These are phyloP conservation scores for Conus ventricosus DNA, from an alignment of 1,140 invertebrate genomes.

Conservation along the genomic window DNA sequence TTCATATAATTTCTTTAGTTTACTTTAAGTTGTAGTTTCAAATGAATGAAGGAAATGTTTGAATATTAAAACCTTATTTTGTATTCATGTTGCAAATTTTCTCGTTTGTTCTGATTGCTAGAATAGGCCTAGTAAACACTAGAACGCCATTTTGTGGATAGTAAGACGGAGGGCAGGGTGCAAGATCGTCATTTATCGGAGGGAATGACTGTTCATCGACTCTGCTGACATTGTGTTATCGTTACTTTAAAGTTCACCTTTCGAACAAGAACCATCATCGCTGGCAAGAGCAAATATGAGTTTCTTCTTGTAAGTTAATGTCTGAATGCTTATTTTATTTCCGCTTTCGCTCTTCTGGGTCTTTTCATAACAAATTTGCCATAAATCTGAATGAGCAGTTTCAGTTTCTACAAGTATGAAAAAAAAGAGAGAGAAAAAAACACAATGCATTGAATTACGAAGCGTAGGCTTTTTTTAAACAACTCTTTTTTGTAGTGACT, in stretches of 20 bases:
- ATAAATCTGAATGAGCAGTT: too few species aligned
- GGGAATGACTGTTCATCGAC: not conserved
- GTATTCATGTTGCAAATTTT: not conserved
- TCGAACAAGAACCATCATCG: not conserved
- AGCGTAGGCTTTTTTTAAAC: too few species aligned
- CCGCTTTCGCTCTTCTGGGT: not conserved
- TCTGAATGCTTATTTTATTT: conserved; percentile 14
- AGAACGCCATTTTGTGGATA: conserved; percentile 16
- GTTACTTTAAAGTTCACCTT: not conserved
- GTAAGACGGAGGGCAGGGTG: not conserved
- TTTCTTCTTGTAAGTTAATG: conserved; percentile 69
- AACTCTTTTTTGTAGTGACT: too few species aligned
- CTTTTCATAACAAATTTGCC: too few species aligned
- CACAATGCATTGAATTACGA: too few species aligned
- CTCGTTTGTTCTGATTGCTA: not conserved
- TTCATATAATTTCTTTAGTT: not conserved
- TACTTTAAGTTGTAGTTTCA: not conserved
- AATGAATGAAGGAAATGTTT: not conserved
- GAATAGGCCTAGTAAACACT: conserved; percentile 23
- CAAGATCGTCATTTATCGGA: conserved; percentile 15
- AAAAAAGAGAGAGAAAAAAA: too few species aligned
- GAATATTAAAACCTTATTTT: not conserved
- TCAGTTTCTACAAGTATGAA: too few species aligned
- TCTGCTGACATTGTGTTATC: not conserved
- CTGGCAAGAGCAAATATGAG: conserved; percentile 59